These are phyloP conservation scores for Ochotona princeps DNA, from an alignment of 2,113 vertebrate genomes.

Conservation along the genomic window DNA sequence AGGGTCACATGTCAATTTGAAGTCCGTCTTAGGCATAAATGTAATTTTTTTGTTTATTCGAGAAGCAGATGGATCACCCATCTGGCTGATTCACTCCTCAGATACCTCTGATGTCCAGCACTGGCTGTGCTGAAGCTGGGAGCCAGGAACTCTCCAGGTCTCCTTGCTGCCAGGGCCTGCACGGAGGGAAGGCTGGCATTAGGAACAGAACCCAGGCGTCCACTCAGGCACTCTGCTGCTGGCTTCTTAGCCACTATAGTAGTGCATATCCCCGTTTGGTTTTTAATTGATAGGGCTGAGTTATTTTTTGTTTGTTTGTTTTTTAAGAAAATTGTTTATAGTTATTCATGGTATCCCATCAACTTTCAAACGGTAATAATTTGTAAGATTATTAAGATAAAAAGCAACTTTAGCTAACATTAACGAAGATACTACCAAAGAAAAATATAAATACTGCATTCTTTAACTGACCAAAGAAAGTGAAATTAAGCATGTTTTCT, in stretches of 20 bases:
- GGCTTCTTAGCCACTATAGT: too few relatives aligned
- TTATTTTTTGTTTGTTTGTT: too few relatives aligned
- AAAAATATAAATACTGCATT: constrained; percentile 4
- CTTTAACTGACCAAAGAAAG: background rate
- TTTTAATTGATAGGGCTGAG: constrained; percentile 1
- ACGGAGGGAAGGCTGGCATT: too few relatives aligned
- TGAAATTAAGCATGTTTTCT: background rate
- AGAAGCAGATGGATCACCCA: too few relatives aligned
- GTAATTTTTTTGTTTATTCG: too few relatives aligned
- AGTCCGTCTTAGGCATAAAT: background rate
- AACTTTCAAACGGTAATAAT: background rate
- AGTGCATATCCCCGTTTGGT: background rate
- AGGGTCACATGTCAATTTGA: background rate
- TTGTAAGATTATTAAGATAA: background rate
- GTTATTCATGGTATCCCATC: background rate
- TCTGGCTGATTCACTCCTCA: too few relatives aligned
- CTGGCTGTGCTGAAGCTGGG: too few relatives aligned
- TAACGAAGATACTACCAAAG: background rate
- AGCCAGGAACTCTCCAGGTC: too few relatives aligned
- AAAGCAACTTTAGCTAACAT: background rate
- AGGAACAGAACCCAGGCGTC: too few relatives aligned
- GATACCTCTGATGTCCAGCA: too few relatives aligned
- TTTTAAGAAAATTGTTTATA: background rate
- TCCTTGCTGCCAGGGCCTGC: too few relatives aligned
- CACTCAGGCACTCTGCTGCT: too few relatives aligned